A percentile compares a stretch with the other conserved stretches of the same genome.
phyloP scores from a whole-genome alignment of 2,113 vertebrate species.

The Mesoclemmys tuberculata region DNA sequence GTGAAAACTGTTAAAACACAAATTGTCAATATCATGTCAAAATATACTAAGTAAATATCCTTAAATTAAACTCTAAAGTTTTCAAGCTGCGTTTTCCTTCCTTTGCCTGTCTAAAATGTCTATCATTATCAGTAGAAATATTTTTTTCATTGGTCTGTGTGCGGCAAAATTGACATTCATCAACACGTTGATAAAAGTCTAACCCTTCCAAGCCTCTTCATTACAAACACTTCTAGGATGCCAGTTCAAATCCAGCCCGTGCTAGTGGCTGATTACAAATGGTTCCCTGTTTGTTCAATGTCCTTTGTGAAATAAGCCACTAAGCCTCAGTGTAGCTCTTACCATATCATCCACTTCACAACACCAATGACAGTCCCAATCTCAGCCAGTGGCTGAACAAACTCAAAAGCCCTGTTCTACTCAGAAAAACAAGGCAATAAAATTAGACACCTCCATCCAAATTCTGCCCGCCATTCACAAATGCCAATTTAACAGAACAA shows the following conservation, averaged over 20 bases:
- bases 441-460: neutral
- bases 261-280: neutral
- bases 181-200: no score
- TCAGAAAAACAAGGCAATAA: neutral
- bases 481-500: neutral
- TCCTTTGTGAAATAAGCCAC: neutral
- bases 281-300: neutral
- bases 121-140: neutral
- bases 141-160: neutral
- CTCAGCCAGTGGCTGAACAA: rapidly evolving
- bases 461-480: neutral
- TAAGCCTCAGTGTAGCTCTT: neutral
- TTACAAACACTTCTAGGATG: neutral
- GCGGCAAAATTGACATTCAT: no score
- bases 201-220: neutral
- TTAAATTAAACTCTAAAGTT: neutral
- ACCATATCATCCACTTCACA: neutral
- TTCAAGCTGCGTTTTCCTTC: neutral
- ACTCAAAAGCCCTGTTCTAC: neutral
- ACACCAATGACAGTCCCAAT: neutral
- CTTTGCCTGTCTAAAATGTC: neutral
- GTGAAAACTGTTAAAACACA: neutral
- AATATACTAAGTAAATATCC: neutral
- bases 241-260: neutral
- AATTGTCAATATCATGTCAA: neutral